These are phyloP conservation scores for Florisuga fusca DNA, from an alignment of 2,797 vertebrate species.

Conservation along the genomic window DNA sequence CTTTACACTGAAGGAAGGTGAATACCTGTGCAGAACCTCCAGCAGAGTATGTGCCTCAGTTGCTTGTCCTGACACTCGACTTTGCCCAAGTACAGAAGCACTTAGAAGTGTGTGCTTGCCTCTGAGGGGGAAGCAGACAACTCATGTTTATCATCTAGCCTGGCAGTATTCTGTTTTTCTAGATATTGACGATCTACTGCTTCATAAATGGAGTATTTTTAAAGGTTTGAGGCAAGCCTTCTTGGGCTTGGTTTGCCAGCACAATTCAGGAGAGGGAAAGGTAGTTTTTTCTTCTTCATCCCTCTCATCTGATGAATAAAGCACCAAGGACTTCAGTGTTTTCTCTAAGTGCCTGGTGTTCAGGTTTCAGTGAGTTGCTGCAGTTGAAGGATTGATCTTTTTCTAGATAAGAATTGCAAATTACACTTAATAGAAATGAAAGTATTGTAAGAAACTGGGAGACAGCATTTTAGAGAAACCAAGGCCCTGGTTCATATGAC, in stretches of 20 bases:
- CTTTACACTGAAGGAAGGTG: neutral
- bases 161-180: slow-evolving; percentile 14
- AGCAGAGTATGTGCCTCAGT: neutral
- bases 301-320: neutral
- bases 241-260: neutral
- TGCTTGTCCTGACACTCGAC: neutral
- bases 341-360: neutral
- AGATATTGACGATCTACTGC: neutral
- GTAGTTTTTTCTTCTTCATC: neutral
- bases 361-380: neutral
- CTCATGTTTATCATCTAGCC: neutral
- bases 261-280: neutral
- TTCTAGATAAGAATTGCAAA: neutral
- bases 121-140: neutral
- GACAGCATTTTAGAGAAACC: neutral
- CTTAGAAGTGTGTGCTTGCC: neutral
- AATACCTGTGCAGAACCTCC: neutral
- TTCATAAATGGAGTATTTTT: neutral
- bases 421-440: neutral
- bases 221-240: neutral
- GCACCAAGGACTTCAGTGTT: neutral
- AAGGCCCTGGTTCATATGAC: neutral
- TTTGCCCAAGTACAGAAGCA: neutral
- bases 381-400: neutral
- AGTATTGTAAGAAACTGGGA: neutral